Base-by-base conservation (phyloP, 2,113 vertebrate genomes). In the Stegastes partitus region DNA sequence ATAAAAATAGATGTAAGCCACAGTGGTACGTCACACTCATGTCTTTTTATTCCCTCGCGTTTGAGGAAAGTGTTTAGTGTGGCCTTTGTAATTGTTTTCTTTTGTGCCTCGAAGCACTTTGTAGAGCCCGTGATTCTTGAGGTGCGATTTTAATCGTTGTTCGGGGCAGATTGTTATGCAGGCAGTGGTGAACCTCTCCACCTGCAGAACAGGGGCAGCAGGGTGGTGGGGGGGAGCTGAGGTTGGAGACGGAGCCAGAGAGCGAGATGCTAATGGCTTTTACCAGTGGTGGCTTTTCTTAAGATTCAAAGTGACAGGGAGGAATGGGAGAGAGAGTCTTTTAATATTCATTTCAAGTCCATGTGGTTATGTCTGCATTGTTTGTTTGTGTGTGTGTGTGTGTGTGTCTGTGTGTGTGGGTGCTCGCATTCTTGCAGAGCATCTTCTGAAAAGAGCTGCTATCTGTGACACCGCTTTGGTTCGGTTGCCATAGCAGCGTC, bases 401-500 rank as follows among this genome's bases (percentile, higher is more conserved):
- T 69, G 51, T 67, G 0, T 63, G 16, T 57, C 23, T 63, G 39
- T n/a, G 50, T 70, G 47, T 45, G 37, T 78, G 42, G 16, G 72
- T 47, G 67, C 42, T 68, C 47, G 44, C 45, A 77, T 74, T 47
- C 69, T 65, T 55, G 57, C 70, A 76, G 64, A 77, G 75, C 77
- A 75, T 81, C 74, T 67, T 81, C 77, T 79, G 74, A 72, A 64
- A 87, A 76, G 68, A 81, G 1, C 55, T 75, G 67, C 81, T 83
- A 79, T 77, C 80, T 75, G 72, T 79, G 86, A 84, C 79, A 82
- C 66, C 76, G 77, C 82, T 85, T 93, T 88, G 77, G 68, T 86
- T 84, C 37, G 63, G 93, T 95, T 95, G 86, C 93, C 90, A 94
- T 94, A 80, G 92, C 91, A 93, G 86, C 93, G 6, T 77, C 80